Base-by-base conservation (phyloP, 2,113 vertebrate species). In the Macrotus californicus region DNA sequence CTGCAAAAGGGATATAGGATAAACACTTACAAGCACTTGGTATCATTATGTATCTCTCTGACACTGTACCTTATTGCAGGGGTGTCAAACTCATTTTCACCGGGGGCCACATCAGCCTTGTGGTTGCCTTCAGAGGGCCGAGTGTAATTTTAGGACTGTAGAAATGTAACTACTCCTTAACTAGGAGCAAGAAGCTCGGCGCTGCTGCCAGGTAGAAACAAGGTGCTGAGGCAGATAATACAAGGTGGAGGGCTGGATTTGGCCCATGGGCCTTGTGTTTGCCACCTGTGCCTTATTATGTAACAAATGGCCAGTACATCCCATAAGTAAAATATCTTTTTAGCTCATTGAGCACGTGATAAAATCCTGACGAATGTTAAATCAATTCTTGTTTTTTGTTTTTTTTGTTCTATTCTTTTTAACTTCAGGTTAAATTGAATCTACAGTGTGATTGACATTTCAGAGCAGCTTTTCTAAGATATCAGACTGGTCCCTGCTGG, bases 381-480 rank as follows among this genome's bases (percentile, higher is more conserved):
- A 34, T 83, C 29, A 36, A n/a, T 29, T 12, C 6, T 52, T 82
- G 70, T 15, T 16, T 2, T 34, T 43, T 73, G 24, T 19, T 22
- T 29, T 72, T 56, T 75, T 21, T 92, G 54, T 43, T 10, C 2
- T 36, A 3, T 59, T 61, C 13, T 66, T 95, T 87, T 59, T 46
- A 34, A 90, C 29, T 82, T 85, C 14, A 82, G 21, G 7, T 89
- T 52, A 52, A 52, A 26, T 0, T 31, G 10, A 76, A 69, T 83
- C 31, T 24, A 10, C 6, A 66, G 19, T 22, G 21, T 84, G n/a
- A 39, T 12, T 21, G 70, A 83, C 61, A 72, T 80, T 70, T 70
- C 50, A 91, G 36, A 86, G 59, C 46, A 73, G 16, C 13, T 73
- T 93, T 50, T 83, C 61, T 86, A 41, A 80, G 61, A 43, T 64